Percentiles rank a stretch among this genome's conserved stretches.
phyloP scores from a whole-genome alignment of 2,113 vertebrate species.

The Meleagris gallopavo region DNA sequence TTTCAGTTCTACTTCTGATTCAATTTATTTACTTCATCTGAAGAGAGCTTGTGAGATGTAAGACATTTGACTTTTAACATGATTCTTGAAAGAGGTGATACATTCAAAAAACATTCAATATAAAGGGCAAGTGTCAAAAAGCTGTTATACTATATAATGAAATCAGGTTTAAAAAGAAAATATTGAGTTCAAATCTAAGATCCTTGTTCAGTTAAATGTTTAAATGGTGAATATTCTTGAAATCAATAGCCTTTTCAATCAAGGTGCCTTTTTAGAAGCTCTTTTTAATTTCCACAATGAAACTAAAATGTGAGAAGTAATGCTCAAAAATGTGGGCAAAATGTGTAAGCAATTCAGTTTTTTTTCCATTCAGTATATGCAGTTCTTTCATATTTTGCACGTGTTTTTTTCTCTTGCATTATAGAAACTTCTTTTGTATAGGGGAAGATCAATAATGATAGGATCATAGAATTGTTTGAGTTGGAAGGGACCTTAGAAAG shows the following conservation, averaged over 20 bases:
- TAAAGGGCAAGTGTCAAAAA: conserved; percentile 1
- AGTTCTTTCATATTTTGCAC: background rate
- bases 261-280: background rate
- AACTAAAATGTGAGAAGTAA: background rate
- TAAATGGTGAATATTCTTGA: background rate
- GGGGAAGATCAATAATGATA: background rate
- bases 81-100: background rate
- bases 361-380: background rate
- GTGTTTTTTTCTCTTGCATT: background rate
- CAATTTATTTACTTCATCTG: conserved; percentile 1
- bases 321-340: background rate
- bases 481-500: too few species aligned
- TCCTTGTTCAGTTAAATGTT: background rate
- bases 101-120: background rate
- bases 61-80: background rate
- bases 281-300: background rate
- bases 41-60: background rate
- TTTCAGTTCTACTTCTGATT: background rate
- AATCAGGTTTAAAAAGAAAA: background rate
- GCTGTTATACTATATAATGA: background rate
- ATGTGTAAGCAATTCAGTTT: background rate
- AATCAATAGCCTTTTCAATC: background rate
- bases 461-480: too few species aligned
- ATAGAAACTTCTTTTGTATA: background rate
- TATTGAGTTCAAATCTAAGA: background rate